phyloP scores from a whole-genome alignment of 1,140 invertebrate species.

The Popillia japonica region DNA sequence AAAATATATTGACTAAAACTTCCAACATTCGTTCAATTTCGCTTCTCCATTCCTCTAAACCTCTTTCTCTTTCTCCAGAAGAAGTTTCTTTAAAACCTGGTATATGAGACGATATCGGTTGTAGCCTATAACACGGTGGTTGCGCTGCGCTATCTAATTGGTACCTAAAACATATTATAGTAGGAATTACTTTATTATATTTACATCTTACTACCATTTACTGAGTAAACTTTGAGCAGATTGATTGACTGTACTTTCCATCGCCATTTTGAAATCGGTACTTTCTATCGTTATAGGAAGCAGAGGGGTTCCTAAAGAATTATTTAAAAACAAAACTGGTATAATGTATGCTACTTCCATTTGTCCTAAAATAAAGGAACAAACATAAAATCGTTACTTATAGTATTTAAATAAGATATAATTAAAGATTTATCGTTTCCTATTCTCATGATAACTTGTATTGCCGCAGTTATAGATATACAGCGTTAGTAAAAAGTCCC shows the following conservation, averaged over 20 bases:
- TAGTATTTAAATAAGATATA: not conserved
- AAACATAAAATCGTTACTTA: not conserved
- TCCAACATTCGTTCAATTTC: conserved; percentile 71
- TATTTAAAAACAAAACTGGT: conserved; percentile 77
- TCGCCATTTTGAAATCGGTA: conserved; percentile 77
- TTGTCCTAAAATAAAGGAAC: conserved; percentile 65
- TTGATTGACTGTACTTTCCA: conserved; percentile 69
- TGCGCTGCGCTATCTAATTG: conserved; percentile 64
- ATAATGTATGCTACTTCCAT: conserved; percentile 75
- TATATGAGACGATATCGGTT: conserved; percentile 67
- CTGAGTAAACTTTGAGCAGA: conserved; percentile 61
- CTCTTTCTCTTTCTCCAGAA: conserved; percentile 60
- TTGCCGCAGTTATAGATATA: not conserved
- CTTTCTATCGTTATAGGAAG: conserved; percentile 79
- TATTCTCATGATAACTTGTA: no score
- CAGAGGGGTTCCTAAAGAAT: conserved; percentile 77
- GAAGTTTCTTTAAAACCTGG: conserved; percentile 63
- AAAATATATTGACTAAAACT: conserved; percentile 73
- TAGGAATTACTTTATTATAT: conserved; percentile 38
- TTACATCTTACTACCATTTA: conserved; percentile 70
- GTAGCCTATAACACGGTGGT: conserved; percentile 80
- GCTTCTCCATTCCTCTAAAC: conserved; percentile 67
- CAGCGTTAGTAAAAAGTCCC: no score
- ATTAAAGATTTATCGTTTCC: not conserved
- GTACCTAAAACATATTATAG: conserved; percentile 54